These are phyloP conservation scores for Drosophila arawakana DNA, from an alignment of 1,140 invertebrate genomes.

Conservation along the genomic window DNA sequence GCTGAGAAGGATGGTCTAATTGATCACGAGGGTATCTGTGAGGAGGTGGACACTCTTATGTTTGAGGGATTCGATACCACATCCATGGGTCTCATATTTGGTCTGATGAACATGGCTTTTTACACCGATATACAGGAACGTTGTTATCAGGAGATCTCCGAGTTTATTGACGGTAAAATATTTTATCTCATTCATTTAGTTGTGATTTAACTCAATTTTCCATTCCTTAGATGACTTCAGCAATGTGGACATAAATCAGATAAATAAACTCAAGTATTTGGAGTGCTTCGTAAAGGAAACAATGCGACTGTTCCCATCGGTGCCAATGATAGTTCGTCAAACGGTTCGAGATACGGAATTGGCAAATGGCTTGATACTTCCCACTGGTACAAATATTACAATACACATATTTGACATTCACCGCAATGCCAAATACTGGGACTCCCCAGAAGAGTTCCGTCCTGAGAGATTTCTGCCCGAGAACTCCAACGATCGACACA, in stretches of 20 bases:
- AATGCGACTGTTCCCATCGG: slow-evolving; percentile 88
- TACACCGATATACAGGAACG: slow-evolving; percentile 88
- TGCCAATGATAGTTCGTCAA: slow-evolving; percentile 87
- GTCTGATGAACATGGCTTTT: slow-evolving; percentile 86
- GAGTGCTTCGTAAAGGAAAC: slow-evolving; percentile 88
- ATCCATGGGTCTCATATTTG: slow-evolving; percentile 86
- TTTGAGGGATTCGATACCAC: slow-evolving; percentile 92
- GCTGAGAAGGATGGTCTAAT: slow-evolving; percentile 86
- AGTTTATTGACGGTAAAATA: slow-evolving; percentile 55
- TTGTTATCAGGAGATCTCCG: slow-evolving; percentile 85
- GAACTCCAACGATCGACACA: slow-evolving; percentile 85
- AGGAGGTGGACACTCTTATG: slow-evolving; percentile 94
- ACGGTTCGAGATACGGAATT: slow-evolving; percentile 85
- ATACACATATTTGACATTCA: slow-evolving; percentile 86
- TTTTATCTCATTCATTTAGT: neutral
- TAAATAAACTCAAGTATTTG: slow-evolving; percentile 87
- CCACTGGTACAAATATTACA: slow-evolving; percentile 84
- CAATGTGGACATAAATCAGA: slow-evolving; percentile 85
- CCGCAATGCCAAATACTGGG: slow-evolving; percentile 86
- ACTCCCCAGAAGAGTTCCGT: slow-evolving; percentile 90
- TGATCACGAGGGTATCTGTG: slow-evolving; percentile 89
- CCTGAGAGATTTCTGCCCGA: slow-evolving; percentile 91
- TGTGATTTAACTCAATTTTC: neutral
- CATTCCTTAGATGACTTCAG: slow-evolving; percentile 31
- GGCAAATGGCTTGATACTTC: slow-evolving; percentile 83